Conservation (phyloP, 1,140 invertebrate species). For the Plodia interpunctella region DNA sequence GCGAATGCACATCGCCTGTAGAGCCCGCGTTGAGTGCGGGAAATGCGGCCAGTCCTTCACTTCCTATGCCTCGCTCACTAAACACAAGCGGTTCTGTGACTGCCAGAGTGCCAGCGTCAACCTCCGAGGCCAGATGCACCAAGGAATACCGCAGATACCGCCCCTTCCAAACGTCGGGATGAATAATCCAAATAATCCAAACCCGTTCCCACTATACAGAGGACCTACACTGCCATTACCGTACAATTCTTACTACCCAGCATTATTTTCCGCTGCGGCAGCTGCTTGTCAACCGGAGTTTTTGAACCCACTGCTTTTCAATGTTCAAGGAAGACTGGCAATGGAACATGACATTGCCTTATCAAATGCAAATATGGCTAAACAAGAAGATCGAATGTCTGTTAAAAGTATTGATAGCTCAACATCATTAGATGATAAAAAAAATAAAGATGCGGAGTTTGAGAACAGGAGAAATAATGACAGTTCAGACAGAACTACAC, state of each 20-base stretch:
- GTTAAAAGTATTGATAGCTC: constrained; percentile 67
- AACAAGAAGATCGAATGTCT: constrained; percentile 63
- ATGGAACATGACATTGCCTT: constrained; percentile 67
- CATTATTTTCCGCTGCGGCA: constrained; percentile 76
- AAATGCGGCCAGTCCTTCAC: constrained; percentile 95
- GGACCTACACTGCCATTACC: constrained; percentile 78
- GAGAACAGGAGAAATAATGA: constrained; percentile 47
- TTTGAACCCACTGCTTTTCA: constrained; percentile 78
- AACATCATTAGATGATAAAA: constrained; percentile 61
- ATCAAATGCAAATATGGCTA: constrained; percentile 52
- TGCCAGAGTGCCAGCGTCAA: constrained; percentile 74
- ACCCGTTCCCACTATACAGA: constrained; percentile 84
- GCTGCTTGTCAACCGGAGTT: constrained; percentile 71
- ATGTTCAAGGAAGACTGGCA: constrained; percentile 65
- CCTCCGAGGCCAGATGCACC: constrained; percentile 63
- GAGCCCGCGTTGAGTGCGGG: constrained; percentile 92
- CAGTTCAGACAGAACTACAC: constrained; percentile 50
- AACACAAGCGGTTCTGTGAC: constrained; percentile 92
- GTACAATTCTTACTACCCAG: constrained; percentile 78
- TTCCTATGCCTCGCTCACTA: constrained; percentile 89
- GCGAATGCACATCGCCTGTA: constrained; percentile 96
- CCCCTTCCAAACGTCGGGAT: constrained; percentile 68
- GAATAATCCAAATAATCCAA: constrained; percentile 76
- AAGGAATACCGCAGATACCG: constrained; percentile 73
- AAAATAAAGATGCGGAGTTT: constrained; percentile 47